phyloP scores from a whole-genome alignment of 2,888 invertebrate genomes.

The Phasia obesa region DNA sequence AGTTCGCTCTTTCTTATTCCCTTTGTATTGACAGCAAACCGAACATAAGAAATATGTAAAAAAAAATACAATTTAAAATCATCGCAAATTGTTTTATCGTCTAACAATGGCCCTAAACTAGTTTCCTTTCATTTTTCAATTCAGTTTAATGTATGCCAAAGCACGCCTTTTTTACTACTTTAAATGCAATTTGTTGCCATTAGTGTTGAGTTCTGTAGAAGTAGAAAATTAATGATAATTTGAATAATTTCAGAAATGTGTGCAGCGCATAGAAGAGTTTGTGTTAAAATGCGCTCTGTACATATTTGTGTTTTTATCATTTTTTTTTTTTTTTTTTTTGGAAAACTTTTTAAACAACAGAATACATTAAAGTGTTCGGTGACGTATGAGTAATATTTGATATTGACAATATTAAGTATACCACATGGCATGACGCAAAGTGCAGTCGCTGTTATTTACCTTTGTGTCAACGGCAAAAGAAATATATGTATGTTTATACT shows the following conservation, averaged over 20 bases:
- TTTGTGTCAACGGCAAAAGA: no score
- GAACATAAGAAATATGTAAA: neutral
- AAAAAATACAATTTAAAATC: constrained; percentile 23
- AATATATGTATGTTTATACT: no score
- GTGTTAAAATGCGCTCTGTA: no score
- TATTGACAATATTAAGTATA: no score
- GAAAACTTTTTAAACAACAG: neutral
- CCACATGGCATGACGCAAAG: no score
- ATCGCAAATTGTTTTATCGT: constrained; percentile 56
- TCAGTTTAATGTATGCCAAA: constrained; percentile 50
- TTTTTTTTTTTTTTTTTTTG: no score
- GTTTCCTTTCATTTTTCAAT: constrained; percentile 27
- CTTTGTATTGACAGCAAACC: neutral
- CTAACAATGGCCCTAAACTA: constrained; percentile 55
- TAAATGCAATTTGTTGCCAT: constrained; percentile 63
- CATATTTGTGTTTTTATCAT: no score
- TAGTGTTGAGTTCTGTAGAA: constrained; percentile 39
- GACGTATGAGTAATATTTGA: constrained; percentile 14
- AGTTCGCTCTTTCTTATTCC: neutral
- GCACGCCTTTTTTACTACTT: constrained; percentile 56
- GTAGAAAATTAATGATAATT: constrained; percentile 39
- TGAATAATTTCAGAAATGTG: neutral
- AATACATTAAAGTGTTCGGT: neutral
- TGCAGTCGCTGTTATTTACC: no score
- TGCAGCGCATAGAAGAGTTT: neutral